These are phyloP conservation scores for Festucalex cinctus DNA, from an alignment of 2,113 vertebrate genomes.

Conservation along the genomic window DNA sequence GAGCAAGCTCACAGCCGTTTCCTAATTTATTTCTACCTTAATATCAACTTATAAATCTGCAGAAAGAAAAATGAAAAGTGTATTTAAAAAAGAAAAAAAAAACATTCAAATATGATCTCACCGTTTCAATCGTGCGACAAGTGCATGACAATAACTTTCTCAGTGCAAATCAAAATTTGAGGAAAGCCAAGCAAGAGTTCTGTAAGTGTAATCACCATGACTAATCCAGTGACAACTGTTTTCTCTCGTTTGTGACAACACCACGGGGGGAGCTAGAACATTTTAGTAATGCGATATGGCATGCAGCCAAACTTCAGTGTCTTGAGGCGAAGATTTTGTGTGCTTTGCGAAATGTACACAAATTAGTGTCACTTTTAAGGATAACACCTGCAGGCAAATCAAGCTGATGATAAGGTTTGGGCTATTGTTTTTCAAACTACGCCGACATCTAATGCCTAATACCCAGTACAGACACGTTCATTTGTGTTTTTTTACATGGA, in stretches of 20 bases:
- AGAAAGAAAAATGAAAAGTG: constrained; percentile 13
- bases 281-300: constrained; percentile 59
- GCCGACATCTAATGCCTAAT: constrained; percentile 27
- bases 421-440: constrained; percentile 44
- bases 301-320: constrained; percentile 43
- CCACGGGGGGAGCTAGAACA: constrained; percentile 52
- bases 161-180: constrained; percentile 38
- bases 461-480: constrained; percentile 12
- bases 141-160: constrained; percentile 53
- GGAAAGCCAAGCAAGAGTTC: constrained; percentile 46
- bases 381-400: constrained; percentile 52
- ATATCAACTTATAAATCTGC: neutral
- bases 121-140: constrained; percentile 35
- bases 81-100: constrained; percentile 32
- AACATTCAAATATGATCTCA: constrained; percentile 25
- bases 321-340: constrained; percentile 58
- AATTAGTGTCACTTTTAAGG: constrained; percentile 68
- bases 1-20: constrained; percentile 23
- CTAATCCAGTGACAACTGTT: constrained; percentile 62
- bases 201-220: constrained; percentile 55
- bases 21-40: constrained; percentile 22
- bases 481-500: constrained; percentile 11
- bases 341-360: constrained; percentile 65
- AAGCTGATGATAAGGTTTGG: constrained; percentile 49
- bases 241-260: constrained; percentile 59